Conservation (phyloP, 2,888 invertebrate species). For the Apoda limacodes region DNA sequence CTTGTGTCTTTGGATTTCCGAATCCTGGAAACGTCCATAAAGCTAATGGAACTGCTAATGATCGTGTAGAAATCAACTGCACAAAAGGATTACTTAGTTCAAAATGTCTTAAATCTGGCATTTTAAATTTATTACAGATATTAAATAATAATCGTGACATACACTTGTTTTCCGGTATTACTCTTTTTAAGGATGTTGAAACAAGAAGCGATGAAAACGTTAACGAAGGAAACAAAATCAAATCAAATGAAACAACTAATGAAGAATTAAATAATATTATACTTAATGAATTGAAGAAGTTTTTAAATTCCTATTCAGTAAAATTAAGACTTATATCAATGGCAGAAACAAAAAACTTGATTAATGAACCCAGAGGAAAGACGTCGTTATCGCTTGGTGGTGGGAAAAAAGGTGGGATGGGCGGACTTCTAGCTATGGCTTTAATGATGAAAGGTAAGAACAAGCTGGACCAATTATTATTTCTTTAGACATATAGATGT, state of each 20-base stretch:
- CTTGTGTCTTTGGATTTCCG: conserved; percentile 31
- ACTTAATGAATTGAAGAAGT: conserved; percentile 74
- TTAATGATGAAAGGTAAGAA: conserved; percentile 72
- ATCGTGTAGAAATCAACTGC: conserved; percentile 35
- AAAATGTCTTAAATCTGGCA: conserved; percentile 39
- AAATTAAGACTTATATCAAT: conserved; percentile 75
- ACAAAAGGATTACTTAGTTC: conserved; percentile 34
- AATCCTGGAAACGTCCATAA: conserved; percentile 27
- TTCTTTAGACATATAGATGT: background rate
- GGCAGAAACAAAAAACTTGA: conserved; percentile 67
- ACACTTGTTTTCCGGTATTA: conserved; percentile 49
- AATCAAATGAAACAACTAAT: too few species aligned
- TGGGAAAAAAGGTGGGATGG: conserved; percentile 64
- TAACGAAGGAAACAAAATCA: conserved; percentile 74
- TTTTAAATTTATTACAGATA: conserved; percentile 34
- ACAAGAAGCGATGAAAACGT: conserved; percentile 66
- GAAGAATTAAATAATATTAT: conserved; percentile 79
- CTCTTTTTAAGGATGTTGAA: conserved; percentile 74
- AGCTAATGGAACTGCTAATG: conserved; percentile 23
- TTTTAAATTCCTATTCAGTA: conserved; percentile 79
- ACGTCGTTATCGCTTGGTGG: conserved; percentile 60
- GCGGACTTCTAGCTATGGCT: conserved; percentile 65
- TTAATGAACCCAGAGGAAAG: conserved; percentile 64
- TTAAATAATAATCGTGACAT: conserved; percentile 37
- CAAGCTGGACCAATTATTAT: background rate